Conservation (phyloP, 2,113 vertebrate genomes). For the Nettapus auritus region DNA sequence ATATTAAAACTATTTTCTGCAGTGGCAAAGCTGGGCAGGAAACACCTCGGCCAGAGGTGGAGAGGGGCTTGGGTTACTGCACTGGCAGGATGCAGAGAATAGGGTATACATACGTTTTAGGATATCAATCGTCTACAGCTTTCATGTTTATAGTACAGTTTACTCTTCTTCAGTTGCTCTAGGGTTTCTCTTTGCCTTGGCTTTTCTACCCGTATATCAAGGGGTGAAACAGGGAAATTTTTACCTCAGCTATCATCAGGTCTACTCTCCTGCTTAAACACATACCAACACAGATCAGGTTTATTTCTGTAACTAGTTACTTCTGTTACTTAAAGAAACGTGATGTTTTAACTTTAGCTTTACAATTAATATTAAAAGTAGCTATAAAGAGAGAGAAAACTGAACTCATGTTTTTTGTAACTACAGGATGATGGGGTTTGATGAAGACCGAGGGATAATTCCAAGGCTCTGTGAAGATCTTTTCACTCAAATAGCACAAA, state of each 20-base stretch:
- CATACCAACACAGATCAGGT: neutral
- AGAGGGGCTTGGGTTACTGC: neutral
- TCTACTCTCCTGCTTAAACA: neutral
- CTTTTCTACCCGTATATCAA: neutral
- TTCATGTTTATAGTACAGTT: neutral
- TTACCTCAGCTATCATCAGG: neutral
- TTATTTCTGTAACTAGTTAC: neutral
- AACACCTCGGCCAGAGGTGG: neutral
- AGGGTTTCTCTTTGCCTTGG: neutral
- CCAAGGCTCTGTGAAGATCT: constrained; percentile 93
- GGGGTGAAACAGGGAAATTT: neutral
- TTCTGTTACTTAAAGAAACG: neutral
- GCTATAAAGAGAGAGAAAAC: neutral
- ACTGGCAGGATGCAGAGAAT: neutral
- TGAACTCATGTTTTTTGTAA: neutral
- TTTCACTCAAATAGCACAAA: constrained; percentile 81
- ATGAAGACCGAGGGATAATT: constrained; percentile 89
- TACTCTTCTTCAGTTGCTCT: neutral
- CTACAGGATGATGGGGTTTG: constrained; percentile 95
- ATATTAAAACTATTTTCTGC: neutral
- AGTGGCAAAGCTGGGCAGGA: neutral
- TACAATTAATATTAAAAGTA: neutral
- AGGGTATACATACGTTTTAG: neutral
- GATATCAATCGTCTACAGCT: fast-evolving
- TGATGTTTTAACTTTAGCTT: neutral